A percentile compares a stretch with the other conserved stretches of the same genome.
phyloP scores from a whole-genome alignment of 2,113 vertebrate species.

The Cephalopholis sonnerati region DNA sequence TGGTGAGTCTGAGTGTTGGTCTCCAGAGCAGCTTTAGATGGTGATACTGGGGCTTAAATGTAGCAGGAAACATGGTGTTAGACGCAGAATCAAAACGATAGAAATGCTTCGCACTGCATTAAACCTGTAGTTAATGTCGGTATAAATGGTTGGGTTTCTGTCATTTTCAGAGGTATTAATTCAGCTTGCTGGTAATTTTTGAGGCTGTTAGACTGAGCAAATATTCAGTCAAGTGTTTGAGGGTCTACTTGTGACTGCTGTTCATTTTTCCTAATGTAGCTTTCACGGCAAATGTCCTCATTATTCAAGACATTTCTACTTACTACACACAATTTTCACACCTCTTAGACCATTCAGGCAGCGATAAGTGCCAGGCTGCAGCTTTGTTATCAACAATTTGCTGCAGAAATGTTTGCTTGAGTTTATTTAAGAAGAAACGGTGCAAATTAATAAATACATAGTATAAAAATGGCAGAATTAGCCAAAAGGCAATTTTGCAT shows the following conservation, averaged over 20 bases:
- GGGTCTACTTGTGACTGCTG: not conserved
- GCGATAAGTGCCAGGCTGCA: not conserved
- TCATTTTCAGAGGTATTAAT: not conserved
- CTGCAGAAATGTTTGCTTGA: no score
- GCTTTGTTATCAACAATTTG: not conserved
- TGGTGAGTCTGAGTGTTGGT: conserved; percentile 37
- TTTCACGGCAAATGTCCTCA: not conserved
- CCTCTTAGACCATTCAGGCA: no score
- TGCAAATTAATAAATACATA: no score
- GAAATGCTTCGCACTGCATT: not conserved
- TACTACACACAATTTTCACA: no score
- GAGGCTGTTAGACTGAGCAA: not conserved
- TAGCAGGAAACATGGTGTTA: not conserved
- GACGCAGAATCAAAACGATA: not conserved
- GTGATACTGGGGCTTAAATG: conserved; percentile 2
- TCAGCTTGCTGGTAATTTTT: not conserved
- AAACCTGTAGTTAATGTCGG: not conserved
- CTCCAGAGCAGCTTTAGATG: not conserved
- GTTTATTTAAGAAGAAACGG: no score
- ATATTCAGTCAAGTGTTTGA: not conserved
- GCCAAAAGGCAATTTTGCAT: no score
- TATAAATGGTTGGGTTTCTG: not conserved
- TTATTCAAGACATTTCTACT: not conserved
- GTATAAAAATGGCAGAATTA: no score
- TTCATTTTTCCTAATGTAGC: not conserved